Evolutionary conservation across 2,888 invertebrate genomes (phyloP).

Genomic region (Diplolepis rosae): DNA sequence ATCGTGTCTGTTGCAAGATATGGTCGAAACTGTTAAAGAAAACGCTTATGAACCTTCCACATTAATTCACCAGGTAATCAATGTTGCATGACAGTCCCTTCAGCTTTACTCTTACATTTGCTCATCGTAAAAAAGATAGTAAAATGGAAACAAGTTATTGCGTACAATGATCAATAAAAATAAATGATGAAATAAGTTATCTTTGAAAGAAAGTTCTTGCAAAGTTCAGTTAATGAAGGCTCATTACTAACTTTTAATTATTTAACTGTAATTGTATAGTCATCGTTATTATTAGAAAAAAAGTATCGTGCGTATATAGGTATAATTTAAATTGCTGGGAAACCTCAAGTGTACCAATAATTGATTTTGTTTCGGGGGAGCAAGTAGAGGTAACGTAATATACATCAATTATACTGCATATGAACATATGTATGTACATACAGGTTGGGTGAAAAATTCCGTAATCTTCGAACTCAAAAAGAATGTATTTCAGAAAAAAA

Average conservation of each 20-base stretch:
- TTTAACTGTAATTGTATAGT: neutral
- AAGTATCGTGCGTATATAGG: neutral
- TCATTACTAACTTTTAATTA: neutral
- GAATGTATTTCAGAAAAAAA: no score
- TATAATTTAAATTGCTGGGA: neutral
- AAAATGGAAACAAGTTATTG: neutral
- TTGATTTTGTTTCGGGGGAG: neutral
- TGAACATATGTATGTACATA: no score
- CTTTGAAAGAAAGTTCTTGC: neutral
- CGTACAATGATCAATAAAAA: neutral
- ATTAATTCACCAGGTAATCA: neutral
- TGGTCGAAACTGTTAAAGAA: neutral
- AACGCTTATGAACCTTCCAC: neutral
- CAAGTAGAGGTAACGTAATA: neutral
- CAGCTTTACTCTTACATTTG: neutral
- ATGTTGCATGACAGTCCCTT: neutral
- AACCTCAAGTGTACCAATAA: neutral
- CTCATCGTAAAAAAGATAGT: neutral
- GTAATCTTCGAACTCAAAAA: no score
- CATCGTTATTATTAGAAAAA: neutral
- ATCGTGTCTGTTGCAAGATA: neutral
- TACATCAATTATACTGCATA: neutral
- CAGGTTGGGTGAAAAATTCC: no score
- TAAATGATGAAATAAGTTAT: neutral
- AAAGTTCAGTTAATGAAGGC: no score